phyloP scores from a whole-genome alignment of 2,888 invertebrate genomes.

The Scaptomyza reducta region DNA sequence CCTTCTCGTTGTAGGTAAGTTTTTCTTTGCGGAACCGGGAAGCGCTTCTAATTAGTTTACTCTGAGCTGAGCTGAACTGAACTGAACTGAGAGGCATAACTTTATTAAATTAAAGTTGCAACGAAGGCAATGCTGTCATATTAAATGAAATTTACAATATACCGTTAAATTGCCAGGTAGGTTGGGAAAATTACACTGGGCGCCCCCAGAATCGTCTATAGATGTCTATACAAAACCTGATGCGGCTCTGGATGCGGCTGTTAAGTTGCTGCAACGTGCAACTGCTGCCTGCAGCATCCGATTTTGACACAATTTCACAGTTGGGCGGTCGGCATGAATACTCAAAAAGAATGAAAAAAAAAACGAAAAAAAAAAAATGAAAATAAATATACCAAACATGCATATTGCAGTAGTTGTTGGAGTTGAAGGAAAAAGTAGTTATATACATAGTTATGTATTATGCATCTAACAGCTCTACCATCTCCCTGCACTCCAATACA shows the following conservation, averaged over 20 bases:
- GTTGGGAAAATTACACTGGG: slow-evolving; percentile 58
- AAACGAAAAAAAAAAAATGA: slow-evolving; percentile 6
- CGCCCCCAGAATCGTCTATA: slow-evolving; percentile 27
- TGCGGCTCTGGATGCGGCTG: not conserved
- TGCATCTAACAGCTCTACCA: slow-evolving; percentile 33
- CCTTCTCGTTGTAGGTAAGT: slow-evolving; percentile 66
- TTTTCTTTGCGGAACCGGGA: slow-evolving; percentile 46
- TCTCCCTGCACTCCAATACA: too few relatives aligned
- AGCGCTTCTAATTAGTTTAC: slow-evolving; percentile 47
- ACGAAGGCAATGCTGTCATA: slow-evolving; percentile 59
- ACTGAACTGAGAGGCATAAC: slow-evolving; percentile 27
- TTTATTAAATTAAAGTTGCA: slow-evolving; percentile 55
- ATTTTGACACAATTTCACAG: slow-evolving; percentile 75
- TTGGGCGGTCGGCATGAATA: slow-evolving; percentile 39
- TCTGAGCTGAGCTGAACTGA: slow-evolving; percentile 7
- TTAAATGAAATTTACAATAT: slow-evolving; percentile 75
- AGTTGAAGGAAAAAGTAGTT: slow-evolving; percentile 27
- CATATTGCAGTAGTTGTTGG: not conserved
- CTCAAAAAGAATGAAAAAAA: slow-evolving; percentile 9
- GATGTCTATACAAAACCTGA: slow-evolving; percentile 21
- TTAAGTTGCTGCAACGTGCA: slow-evolving; percentile 14
- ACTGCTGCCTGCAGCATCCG: slow-evolving; percentile 47
- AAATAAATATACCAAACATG: slow-evolving; percentile 1
- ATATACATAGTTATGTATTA: slow-evolving; percentile 56
- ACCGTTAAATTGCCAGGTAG: slow-evolving; percentile 74